These are phyloP conservation scores for Salminus brasiliensis DNA, from an alignment of 2,113 vertebrate species.

Conservation along the genomic window DNA sequence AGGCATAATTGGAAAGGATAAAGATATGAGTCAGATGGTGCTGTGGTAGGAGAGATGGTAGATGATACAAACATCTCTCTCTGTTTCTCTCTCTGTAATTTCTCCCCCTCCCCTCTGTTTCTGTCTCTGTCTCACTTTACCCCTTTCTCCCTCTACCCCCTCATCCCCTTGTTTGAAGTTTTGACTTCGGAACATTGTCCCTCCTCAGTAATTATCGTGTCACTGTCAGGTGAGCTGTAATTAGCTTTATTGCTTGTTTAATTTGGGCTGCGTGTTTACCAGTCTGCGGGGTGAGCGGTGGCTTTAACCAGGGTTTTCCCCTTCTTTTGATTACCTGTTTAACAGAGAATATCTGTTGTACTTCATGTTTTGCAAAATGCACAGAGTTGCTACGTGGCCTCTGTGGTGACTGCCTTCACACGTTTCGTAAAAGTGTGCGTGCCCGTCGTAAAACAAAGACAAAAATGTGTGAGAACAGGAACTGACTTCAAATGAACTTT, in stretches of 20 bases:
- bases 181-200: conserved; percentile 37
- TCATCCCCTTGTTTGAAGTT: conserved; percentile 25
- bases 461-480: not conserved
- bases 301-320: conserved; percentile 10
- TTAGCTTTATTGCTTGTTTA: conserved; percentile 53
- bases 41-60: conserved; percentile 3
- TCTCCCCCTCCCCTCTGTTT: not conserved
- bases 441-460: not conserved
- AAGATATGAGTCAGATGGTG: conserved; percentile 23
- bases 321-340: not conserved
- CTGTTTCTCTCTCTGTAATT: not conserved
- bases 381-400: not conserved
- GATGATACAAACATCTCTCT: conserved; percentile 7
- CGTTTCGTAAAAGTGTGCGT: not conserved
- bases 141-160: not conserved
- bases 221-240: conserved; percentile 42
- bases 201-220: conserved; percentile 52
- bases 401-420: not conserved
- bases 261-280: conserved; percentile 42
- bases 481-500: not conserved
- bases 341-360: not conserved
- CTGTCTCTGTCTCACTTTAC: not conserved
- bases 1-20: conserved; percentile 15
- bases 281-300: conserved; percentile 22
- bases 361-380: not conserved